phyloP scores from a whole-genome alignment of 2,113 vertebrate species.

The Alaudala cheleensis region DNA sequence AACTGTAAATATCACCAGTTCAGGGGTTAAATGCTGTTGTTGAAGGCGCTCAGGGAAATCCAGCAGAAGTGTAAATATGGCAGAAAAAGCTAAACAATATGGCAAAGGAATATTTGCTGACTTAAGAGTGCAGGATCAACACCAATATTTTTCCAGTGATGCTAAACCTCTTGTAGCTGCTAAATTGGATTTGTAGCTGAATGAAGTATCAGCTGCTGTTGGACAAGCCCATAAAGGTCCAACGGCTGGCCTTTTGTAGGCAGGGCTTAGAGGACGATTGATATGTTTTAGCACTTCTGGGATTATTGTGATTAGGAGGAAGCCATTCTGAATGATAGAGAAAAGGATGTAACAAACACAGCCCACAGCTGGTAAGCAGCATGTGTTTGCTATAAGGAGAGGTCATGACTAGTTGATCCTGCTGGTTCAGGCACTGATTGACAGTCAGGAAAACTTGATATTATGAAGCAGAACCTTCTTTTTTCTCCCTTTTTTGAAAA shows the following conservation, averaged over 20 bases:
- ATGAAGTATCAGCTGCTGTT: conserved; percentile 87
- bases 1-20: conserved; percentile 49
- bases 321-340: conserved; percentile 80
- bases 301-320: conserved; percentile 90
- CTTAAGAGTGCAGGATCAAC: conserved; percentile 75
- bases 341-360: conserved; percentile 77
- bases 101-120: conserved; percentile 73
- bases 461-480: conserved; percentile 53
- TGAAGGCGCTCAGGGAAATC: conserved; percentile 43
- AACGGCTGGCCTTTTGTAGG: conserved; percentile 83
- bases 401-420: conserved; percentile 83
- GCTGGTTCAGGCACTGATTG: conserved; percentile 79
- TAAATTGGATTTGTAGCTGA: conserved; percentile 92
- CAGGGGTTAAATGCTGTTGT: conserved; percentile 57
- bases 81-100: conserved; percentile 66
- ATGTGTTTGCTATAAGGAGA: conserved; percentile 78
- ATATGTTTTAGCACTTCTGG: conserved; percentile 84
- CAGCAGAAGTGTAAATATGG: conserved; percentile 62
- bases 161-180: conserved; percentile 83
- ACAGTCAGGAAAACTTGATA: conserved; percentile 76
- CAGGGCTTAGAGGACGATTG: conserved; percentile 86
- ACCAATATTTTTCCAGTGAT: conserved; percentile 81
- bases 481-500: neutral
- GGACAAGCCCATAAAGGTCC: conserved; percentile 83
- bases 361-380: conserved; percentile 84